A percentile compares a stretch with the other conserved stretches of the same genome.
phyloP scores from a whole-genome alignment of 1,140 invertebrate species.

The Trichogramma pretiosum region DNA sequence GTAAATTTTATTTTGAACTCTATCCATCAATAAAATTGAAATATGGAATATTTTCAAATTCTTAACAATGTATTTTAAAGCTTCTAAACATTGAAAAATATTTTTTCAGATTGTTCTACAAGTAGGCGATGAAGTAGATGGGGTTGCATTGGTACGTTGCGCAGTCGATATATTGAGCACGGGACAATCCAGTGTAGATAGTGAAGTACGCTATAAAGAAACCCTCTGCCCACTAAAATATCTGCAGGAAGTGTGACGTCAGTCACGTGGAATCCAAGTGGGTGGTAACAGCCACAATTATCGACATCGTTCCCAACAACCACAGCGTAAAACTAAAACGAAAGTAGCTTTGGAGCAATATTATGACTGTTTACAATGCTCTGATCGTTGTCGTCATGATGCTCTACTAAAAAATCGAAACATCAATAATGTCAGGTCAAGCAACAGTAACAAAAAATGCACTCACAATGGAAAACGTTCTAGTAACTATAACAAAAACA shows the following conservation, averaged over 20 bases:
- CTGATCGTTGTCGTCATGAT: constrained; percentile 38
- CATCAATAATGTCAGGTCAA: constrained; percentile 18
- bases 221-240: constrained; percentile 67
- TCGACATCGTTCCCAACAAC: constrained; percentile 31
- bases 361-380: constrained; percentile 44
- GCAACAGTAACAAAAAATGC: constrained; percentile 15
- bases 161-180: constrained; percentile 73
- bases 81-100: no score
- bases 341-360: constrained; percentile 40
- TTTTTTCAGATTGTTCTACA: constrained; percentile 63
- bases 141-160: constrained; percentile 86
- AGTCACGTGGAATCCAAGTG: constrained; percentile 24
- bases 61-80: no score
- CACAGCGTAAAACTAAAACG: constrained; percentile 32
- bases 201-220: constrained; percentile 53
- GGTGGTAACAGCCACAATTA: background rate
- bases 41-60: no score
- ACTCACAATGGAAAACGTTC: background rate
- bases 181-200: constrained; percentile 67
- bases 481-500: constrained; percentile 2
- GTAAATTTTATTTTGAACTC: constrained; percentile 34
- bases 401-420: constrained; percentile 28
- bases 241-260: constrained; percentile 75
- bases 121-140: constrained; percentile 82
- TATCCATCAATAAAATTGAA: background rate